Conservation (phyloP, 2,888 invertebrate genomes). For the Spilosoma lubricipeda region DNA sequence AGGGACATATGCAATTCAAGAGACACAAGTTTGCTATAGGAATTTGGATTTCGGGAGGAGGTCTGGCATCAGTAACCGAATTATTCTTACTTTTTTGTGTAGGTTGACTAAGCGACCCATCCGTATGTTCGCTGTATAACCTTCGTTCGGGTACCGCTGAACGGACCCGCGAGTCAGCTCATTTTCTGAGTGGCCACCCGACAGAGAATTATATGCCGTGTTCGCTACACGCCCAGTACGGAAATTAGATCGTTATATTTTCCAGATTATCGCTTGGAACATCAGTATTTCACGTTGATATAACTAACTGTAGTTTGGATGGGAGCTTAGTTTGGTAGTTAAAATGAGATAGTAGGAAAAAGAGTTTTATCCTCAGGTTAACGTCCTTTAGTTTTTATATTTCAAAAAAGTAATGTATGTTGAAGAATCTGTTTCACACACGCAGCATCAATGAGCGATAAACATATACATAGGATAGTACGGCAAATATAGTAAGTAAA, state of each 20-base stretch:
- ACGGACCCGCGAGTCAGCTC: slow-evolving; percentile 70
- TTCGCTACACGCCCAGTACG: slow-evolving; percentile 53
- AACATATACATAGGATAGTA: too few relatives aligned
- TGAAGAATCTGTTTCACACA: neutral
- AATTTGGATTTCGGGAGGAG: too few relatives aligned
- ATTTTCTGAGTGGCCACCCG: slow-evolving; percentile 71
- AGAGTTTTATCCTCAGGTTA: neutral
- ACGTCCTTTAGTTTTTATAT: neutral
- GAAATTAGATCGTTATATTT: slow-evolving; percentile 61
- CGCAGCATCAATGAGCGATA: neutral
- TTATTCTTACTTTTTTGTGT: too few relatives aligned
- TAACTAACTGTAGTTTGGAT: slow-evolving; percentile 12
- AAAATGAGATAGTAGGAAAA: slow-evolving; percentile 1
- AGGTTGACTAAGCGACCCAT: neutral
- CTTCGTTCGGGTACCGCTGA: slow-evolving; percentile 56
- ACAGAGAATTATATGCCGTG: slow-evolving; percentile 68
- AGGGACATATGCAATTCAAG: too few relatives aligned
- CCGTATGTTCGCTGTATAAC: slow-evolving; percentile 48
- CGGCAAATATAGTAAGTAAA: neutral
- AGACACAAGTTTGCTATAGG: too few relatives aligned
- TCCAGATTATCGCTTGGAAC: slow-evolving; percentile 50
- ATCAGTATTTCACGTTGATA: slow-evolving; percentile 31
- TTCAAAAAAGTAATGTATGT: neutral
- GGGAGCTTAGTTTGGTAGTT: slow-evolving; percentile 1
- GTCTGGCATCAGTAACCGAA: too few relatives aligned